Evolutionary conservation across 2,113 vertebrate genomes (phyloP), one percentile per base, ranked within the genome.

Genomic region (Picathartes gymnocephalus): DNA sequence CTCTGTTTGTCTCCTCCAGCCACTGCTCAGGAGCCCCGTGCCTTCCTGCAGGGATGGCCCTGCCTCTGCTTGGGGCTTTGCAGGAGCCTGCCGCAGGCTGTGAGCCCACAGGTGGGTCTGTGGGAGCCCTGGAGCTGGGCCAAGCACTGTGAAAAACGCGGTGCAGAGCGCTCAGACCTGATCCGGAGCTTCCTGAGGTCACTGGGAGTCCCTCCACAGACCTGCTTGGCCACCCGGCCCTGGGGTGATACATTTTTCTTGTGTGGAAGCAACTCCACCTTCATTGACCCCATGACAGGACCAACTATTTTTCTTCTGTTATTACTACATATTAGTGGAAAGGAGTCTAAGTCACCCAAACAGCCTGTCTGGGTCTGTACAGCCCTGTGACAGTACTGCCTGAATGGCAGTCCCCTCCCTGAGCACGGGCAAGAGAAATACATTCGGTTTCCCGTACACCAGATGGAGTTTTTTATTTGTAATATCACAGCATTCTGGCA

Each of bases 391-490:
- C 30, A 31, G 56, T 4, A 12, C 13, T 56, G 37, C 71, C 57
- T 37, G 76, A 74, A 39, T n/a, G 71, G 30, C 79, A 48, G 7
- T 12, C 5, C 18, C 23, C 5, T 90, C 70, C 44, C 61, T 8
- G 48, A 92, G 30, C 44, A 27, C 0, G 2, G 31, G 27, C 45
- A 35, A 45, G 33, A 35, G 47, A 92, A 93, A 54, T 33, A 19
- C 31, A 9, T 95, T 92, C 1, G 0, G 27, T 77, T 86, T 95
- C 40, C 31, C 33, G 15, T 80, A 81, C 68, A 70, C 71, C 81
- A 95, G 93, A 81, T 86, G 93, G 90, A 96, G 93, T 90, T 77
- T 96, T 88, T 40, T 88, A 13, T 54, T 95, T 90, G 73, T 64
- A 80, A 90, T 86, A 50, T 6, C 57, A 42, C 48, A 84, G 37